Conservation (phyloP, 2,888 invertebrate genomes). For the Eupithecia insigniata region DNA sequence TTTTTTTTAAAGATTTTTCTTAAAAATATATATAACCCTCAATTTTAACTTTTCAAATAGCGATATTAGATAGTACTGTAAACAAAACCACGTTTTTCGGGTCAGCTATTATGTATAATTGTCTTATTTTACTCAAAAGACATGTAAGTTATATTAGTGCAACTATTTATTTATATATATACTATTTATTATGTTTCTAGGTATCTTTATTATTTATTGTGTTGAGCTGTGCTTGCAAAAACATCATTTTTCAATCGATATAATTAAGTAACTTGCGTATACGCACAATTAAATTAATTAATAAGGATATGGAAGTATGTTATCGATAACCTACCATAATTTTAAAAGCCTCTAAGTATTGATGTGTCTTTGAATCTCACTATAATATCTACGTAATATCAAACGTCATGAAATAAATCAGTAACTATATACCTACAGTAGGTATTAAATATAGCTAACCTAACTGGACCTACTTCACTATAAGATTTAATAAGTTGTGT, state of each 20-base stretch:
- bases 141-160: not conserved
- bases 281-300: slow-evolving; percentile 3
- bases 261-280: not conserved
- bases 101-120: no score
- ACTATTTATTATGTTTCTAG: not conserved
- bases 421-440: no score
- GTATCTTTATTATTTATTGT: not conserved
- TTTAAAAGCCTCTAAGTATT: no score
- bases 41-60: no score
- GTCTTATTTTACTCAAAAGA: not conserved
- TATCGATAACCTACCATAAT: not conserved
- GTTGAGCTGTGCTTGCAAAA: not conserved
- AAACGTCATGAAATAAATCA: no score
- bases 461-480: no score
- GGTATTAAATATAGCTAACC: no score
- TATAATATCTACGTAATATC: no score
- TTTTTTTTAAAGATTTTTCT: no score
- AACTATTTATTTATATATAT: not conserved
- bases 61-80: no score
- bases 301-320: not conserved
- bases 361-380: not conserved
- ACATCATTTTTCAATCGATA: not conserved
- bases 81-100: no score
- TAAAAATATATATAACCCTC: no score
- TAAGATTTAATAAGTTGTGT: not conserved